Conservation (phyloP, 2,113 vertebrate species). For the Pteropus alecto region DNA sequence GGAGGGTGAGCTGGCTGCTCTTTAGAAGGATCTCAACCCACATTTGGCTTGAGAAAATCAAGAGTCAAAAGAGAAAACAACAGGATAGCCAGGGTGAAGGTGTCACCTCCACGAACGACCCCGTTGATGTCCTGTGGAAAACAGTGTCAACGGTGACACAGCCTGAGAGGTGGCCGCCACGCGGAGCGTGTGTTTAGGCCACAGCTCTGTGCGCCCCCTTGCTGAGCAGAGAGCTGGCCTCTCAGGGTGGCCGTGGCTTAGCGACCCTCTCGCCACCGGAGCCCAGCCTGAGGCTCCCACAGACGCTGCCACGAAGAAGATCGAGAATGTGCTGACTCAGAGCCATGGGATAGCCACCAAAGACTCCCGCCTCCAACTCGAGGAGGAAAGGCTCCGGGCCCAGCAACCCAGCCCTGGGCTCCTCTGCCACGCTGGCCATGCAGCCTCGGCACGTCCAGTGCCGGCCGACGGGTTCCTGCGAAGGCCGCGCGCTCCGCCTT, state of each 20-base stretch:
- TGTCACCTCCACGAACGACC: accelerated
- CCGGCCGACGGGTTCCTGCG: too few species aligned
- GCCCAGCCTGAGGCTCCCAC: accelerated
- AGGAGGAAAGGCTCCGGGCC: neutral
- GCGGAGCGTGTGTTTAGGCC: accelerated
- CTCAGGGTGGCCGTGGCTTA: neutral
- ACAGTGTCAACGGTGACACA: accelerated
- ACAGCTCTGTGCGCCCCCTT: accelerated
- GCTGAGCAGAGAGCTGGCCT: neutral
- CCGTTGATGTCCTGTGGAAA: accelerated
- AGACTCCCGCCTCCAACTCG: accelerated
- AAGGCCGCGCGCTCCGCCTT: too few species aligned
- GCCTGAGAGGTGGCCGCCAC: accelerated
- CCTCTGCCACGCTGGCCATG: accelerated
- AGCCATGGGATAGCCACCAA: too few species aligned
- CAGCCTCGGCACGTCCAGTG: too few species aligned
- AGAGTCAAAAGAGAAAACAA: neutral
- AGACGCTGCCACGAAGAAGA: neutral
- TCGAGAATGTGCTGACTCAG: accelerated
- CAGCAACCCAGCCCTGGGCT: neutral
- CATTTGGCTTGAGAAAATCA: neutral
- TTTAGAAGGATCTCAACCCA: neutral
- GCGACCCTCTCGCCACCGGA: neutral
- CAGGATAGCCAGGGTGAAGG: accelerated
- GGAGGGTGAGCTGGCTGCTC: too few species aligned